Conservation (phyloP, 2,113 vertebrate genomes). For the Taurulus bubalis region DNA sequence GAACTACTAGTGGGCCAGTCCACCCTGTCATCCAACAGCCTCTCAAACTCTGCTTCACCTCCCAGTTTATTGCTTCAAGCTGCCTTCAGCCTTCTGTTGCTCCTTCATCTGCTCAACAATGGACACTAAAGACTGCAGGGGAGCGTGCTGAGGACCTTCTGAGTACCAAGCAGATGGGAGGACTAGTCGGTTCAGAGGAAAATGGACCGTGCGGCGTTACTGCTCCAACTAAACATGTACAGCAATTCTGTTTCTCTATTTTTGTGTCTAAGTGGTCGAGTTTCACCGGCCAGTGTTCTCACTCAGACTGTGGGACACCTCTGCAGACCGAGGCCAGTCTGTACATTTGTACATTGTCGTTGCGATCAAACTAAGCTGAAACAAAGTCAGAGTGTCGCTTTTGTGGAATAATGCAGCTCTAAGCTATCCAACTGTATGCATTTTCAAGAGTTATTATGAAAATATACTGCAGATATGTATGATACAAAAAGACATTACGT, state of each 20-base stretch:
- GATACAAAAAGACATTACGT: slow-evolving; percentile 36
- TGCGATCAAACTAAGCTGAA: slow-evolving; percentile 58
- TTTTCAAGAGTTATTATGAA: slow-evolving; percentile 52
- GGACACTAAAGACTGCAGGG: slow-evolving; percentile 68
- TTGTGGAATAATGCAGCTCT: slow-evolving; percentile 63
- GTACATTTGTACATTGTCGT: slow-evolving; percentile 77
- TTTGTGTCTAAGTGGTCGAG: slow-evolving; percentile 60
- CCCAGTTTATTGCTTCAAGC: slow-evolving; percentile 45
- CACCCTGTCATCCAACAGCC: slow-evolving; percentile 74
- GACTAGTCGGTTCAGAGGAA: slow-evolving; percentile 41
- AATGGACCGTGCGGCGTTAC: slow-evolving; percentile 41
- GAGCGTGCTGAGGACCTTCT: slow-evolving; percentile 37
- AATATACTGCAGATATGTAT: slow-evolving; percentile 49
- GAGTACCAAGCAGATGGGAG: slow-evolving; percentile 55
- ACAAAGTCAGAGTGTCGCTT: slow-evolving; percentile 58
- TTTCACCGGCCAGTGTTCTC: slow-evolving; percentile 48
- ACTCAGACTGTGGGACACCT: slow-evolving; percentile 42
- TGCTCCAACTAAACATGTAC: slow-evolving; percentile 70
- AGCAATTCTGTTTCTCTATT: slow-evolving; percentile 68
- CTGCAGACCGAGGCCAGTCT: slow-evolving; percentile 47
- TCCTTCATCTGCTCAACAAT: slow-evolving; percentile 65
- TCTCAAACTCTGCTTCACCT: slow-evolving; percentile 67
- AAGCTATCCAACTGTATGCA: slow-evolving; percentile 48
- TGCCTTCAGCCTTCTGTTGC: slow-evolving; percentile 61
- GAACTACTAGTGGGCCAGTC: slow-evolving; percentile 75